These are phyloP conservation scores for Nymphalis urticae DNA, from an alignment of 2,888 invertebrate genomes.

Conservation along the genomic window DNA sequence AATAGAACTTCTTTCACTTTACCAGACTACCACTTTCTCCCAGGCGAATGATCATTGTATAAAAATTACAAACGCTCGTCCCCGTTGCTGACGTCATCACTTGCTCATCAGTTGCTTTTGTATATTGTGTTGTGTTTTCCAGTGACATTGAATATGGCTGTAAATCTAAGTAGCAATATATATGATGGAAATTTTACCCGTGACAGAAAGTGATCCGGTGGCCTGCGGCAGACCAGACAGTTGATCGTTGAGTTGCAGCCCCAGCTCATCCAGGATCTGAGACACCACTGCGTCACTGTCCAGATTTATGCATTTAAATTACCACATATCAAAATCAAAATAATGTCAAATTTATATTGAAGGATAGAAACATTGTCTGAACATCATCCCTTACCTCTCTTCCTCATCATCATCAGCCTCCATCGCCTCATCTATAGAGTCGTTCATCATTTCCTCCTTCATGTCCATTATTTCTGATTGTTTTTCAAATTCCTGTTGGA, in stretches of 20 bases:
- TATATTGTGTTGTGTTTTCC: too few species aligned
- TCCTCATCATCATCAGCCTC: constrained; percentile 99
- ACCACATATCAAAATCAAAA: too few species aligned
- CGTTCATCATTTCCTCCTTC: constrained; percentile 99
- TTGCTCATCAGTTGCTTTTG: too few species aligned
- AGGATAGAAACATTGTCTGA: too few species aligned
- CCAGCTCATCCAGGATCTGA: constrained; percentile 98
- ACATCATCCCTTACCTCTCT: constrained; percentile 86
- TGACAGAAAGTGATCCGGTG: constrained; percentile 79
- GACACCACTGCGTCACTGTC: constrained; percentile 94
- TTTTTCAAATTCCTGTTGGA: constrained; percentile 95
- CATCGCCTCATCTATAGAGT: constrained; percentile 99
- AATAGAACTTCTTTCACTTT: too few species aligned
- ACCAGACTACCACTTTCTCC: too few species aligned
- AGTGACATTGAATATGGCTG: too few species aligned
- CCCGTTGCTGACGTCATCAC: too few species aligned
- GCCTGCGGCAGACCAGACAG: constrained; percentile 92
- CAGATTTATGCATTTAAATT: constrained; percentile 29
- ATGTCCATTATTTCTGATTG: constrained; percentile 99
- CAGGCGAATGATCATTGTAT: too few species aligned
- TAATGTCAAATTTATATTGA: too few species aligned
- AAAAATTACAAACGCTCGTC: too few species aligned
- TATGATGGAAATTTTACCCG: constrained; percentile 55
- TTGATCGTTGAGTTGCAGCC: constrained; percentile 96
- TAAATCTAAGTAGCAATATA: not conserved